Conservation (phyloP, 64 coral and sea anemone species). For the Trachythela sp. region DNA sequence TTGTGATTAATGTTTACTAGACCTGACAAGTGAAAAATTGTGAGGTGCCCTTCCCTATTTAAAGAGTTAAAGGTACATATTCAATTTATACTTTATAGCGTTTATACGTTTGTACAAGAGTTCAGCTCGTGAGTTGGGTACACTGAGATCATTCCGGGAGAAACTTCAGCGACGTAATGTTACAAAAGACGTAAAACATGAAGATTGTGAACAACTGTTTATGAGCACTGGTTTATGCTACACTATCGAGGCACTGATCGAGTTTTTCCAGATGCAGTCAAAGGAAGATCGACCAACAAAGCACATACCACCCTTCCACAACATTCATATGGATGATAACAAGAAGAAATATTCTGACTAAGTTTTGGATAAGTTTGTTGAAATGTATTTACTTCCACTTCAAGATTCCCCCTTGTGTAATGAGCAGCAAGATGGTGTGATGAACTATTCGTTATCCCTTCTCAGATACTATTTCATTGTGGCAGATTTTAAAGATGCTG, state of each 20-base stretch:
- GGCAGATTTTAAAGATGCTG: conserved; percentile 22
- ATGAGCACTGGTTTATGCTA: conserved; percentile 51
- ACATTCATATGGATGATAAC: not conserved
- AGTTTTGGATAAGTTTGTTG: not conserved
- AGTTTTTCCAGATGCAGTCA: conserved; percentile 46
- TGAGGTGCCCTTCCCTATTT: too few relatives aligned
- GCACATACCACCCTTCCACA: conserved; percentile 29
- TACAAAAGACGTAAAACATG: not conserved
- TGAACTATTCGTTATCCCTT: conserved; percentile 15
- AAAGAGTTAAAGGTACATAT: too few relatives aligned
- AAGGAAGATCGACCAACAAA: conserved; percentile 31
- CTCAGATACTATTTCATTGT: conserved; percentile 37
- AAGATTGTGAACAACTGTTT: conserved; percentile 58
- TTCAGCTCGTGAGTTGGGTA: not conserved
- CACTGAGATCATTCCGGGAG: not conserved
- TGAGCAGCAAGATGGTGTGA: not conserved
- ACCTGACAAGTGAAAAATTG: too few relatives aligned
- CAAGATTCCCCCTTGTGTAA: too few relatives aligned
- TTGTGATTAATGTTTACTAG: too few relatives aligned
- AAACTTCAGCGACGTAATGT: not conserved
- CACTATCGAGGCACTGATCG: conserved; percentile 40
- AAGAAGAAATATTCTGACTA: not conserved
- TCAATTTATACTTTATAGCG: not conserved
- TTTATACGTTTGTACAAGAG: not conserved
- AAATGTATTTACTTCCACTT: not conserved